Evolutionary conservation across 2,888 invertebrate species (phyloP).

Genomic region (Falcaria lacertinaria): DNA sequence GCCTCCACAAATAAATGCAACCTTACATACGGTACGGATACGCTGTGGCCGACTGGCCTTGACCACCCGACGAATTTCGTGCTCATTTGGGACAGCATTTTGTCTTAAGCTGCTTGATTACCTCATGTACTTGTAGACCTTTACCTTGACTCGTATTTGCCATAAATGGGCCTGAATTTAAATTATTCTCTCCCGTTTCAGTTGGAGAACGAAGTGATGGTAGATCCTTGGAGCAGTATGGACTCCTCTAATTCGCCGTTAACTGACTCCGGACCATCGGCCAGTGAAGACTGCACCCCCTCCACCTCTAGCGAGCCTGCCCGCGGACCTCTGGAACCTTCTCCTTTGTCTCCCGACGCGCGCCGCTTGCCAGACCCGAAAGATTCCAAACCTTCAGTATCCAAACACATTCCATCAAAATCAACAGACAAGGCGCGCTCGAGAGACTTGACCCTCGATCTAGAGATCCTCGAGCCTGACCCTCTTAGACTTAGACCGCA

Average conservation of each 20-base stretch:
- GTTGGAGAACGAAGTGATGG: constrained; percentile 80
- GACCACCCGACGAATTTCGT: constrained; percentile 42
- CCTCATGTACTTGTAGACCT: constrained; percentile 32
- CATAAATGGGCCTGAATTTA: constrained; percentile 23
- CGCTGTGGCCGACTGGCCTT: constrained; percentile 43
- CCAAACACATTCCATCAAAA: constrained; percentile 42
- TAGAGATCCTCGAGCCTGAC: constrained; percentile 60
- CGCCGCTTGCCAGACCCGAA: constrained; percentile 58
- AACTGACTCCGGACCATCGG: constrained; percentile 75
- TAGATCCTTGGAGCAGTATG: constrained; percentile 79
- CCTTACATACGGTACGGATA: constrained; percentile 21
- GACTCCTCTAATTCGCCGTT: constrained; percentile 76
- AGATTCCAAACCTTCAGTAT: constrained; percentile 46
- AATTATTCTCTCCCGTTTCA: constrained; percentile 55
- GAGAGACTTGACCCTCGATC: constrained; percentile 61
- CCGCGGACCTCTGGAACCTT: constrained; percentile 45
- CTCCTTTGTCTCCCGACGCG: constrained; percentile 50
- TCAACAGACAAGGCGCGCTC: constrained; percentile 62
- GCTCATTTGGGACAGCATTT: constrained; percentile 40
- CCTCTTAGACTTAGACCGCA: constrained; percentile 75
- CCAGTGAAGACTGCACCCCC: constrained; percentile 73
- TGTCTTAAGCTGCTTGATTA: constrained; percentile 38
- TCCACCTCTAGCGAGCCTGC: constrained; percentile 66
- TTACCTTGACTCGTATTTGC: constrained; percentile 42
- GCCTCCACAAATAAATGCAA: constrained; percentile 42